Evolutionary conservation across 2,797 vertebrate genomes (phyloP), one percentile per base, ranked within the genome.

Genomic region (Periophthalmus magnuspinnatus): DNA sequence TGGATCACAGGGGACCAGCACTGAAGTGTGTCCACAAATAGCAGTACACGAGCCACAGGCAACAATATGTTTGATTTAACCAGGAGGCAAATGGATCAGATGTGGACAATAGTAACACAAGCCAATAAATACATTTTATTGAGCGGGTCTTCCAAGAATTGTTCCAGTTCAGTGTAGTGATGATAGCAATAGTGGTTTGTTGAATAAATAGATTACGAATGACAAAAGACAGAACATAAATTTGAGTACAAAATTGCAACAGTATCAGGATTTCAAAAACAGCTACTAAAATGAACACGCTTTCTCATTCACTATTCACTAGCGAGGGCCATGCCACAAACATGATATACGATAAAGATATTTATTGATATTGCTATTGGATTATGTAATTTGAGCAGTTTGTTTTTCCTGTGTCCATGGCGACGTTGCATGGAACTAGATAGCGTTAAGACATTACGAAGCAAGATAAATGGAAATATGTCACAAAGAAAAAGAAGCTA

Each of bases 21-120:
- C 57, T 77, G 59, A 75, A 84, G 17, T 6, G 24, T 13, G 8
- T 36, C 80, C 77, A 69, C 82, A 70, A 80, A 80, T 17, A 8
- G 52, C 33, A 24, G 41, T 11, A 67, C 21, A 2, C 78, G 60
- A 69, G 61, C 72, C 69, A 0, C 19, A 32, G 54, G 5, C 5
- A 57, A 68, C 79, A 69, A 71, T 71, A 60, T 28, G 2, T 65
- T 81, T 68, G 58, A 48, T 74, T 69, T 71, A 74, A 68, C 66
- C 50, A 70, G 47, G 72, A 68, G 73, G 65, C 55, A 1, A 47
- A 65, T 45, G 74, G 67, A 70, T 65, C 22, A 16, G 2, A 60
- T 38, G 59, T 5, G 38, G 68, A 22, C 41, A 68, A 70, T 47
- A 71, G 9, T 61, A 65, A 61, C 59, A 68, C 32, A 67, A 65